phyloP scores from a whole-genome alignment of 2,113 vertebrate genomes.

The Lagopus leucura region DNA sequence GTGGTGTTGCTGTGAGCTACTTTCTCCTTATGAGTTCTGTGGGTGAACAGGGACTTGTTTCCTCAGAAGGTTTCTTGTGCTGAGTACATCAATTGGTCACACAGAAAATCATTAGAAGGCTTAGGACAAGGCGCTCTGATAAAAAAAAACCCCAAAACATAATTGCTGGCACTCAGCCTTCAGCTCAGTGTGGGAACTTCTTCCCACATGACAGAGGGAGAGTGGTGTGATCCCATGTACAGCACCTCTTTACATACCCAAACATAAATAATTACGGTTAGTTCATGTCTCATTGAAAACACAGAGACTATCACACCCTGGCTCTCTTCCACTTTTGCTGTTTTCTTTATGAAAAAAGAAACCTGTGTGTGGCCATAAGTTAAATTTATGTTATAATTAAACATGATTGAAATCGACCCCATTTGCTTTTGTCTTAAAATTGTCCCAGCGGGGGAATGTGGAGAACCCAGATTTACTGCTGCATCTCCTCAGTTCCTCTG shows the following conservation, averaged over 20 bases:
- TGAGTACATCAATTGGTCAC: background rate
- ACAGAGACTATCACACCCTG: conserved; percentile 17
- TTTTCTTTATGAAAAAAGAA: conserved; percentile 44
- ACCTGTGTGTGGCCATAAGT: background rate
- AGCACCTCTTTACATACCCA: conserved; percentile 9
- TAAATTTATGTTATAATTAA: conserved; percentile 7
- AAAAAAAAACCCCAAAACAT: background rate
- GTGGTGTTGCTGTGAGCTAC: background rate
- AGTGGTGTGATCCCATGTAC: background rate
- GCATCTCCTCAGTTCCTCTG: background rate
- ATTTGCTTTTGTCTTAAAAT: background rate
- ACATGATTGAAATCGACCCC: background rate
- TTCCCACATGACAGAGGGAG: background rate
- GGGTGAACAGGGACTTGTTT: background rate
- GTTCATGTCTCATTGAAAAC: background rate
- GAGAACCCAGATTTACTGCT: conserved; percentile 2
- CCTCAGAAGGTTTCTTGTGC: background rate
- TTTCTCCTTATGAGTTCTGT: background rate
- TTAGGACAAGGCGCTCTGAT: background rate
- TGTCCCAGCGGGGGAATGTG: background rate
- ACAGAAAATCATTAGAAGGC: background rate
- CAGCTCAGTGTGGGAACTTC: conserved; percentile 30
- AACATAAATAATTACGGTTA: conserved; percentile 16
- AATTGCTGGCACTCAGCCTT: conserved; percentile 36
- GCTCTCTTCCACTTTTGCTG: background rate